phyloP scores from a whole-genome alignment of 2,888 invertebrate genomes.

The Osmoderma eremita region DNA sequence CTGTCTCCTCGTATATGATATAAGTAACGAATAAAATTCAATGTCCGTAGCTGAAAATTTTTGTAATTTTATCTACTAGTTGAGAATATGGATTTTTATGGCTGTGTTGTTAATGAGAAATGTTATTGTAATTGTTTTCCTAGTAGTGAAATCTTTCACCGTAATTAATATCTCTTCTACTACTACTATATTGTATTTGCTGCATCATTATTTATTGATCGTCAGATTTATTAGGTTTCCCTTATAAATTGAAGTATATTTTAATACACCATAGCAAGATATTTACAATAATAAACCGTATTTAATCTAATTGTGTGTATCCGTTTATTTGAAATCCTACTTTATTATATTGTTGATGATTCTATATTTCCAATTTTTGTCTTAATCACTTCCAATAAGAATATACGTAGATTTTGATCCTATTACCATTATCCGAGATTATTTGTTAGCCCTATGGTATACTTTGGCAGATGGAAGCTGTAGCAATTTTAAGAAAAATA shows the following conservation, averaged over 20 bases:
- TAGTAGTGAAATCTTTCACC: slow-evolving; percentile 29
- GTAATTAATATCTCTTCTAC: slow-evolving; percentile 42
- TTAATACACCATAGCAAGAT: slow-evolving; percentile 56
- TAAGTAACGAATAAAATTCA: slow-evolving; percentile 10
- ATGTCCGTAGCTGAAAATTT: slow-evolving; percentile 27
- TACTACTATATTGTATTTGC: slow-evolving; percentile 46
- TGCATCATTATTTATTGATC: slow-evolving; percentile 54
- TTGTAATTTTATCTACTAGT: slow-evolving; percentile 40
- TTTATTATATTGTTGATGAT: no score
- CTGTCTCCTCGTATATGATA: no score
- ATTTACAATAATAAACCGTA: slow-evolving; percentile 50
- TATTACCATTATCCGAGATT: no score
- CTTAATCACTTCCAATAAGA: no score
- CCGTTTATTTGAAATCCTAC: not conserved
- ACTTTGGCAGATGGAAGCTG: no score
- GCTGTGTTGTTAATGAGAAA: slow-evolving; percentile 55
- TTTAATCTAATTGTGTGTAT: slow-evolving; percentile 43
- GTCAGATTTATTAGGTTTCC: slow-evolving; percentile 52
- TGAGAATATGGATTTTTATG: slow-evolving; percentile 57
- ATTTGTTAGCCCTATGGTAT: no score
- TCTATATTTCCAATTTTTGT: no score
- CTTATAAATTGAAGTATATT: slow-evolving; percentile 55
- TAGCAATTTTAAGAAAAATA: no score
- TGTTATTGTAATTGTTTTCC: slow-evolving; percentile 49
- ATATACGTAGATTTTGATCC: no score